Percentiles rank a stretch among this genome's conserved stretches.
phyloP scores from a whole-genome alignment of 2,888 invertebrate species.

The Theretra japonica region DNA sequence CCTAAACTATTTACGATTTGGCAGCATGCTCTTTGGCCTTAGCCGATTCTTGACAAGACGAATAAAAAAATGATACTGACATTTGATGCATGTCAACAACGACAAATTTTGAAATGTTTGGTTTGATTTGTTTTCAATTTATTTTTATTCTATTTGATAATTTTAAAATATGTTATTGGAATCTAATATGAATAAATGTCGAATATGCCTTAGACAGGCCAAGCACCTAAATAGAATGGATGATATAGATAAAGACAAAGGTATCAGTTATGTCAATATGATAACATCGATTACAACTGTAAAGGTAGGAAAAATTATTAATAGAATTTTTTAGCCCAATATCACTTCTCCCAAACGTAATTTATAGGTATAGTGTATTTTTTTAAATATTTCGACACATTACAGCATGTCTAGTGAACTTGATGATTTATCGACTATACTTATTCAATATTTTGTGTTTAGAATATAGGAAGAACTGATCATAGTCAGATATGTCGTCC shows the following conservation, averaged over 20 bases:
- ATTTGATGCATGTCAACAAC: no score
- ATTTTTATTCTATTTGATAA: background rate
- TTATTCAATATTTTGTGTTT: slow-evolving; percentile 43
- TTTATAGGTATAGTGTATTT: no score
- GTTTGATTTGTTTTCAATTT: background rate
- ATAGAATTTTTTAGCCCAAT: no score
- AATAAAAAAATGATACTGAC: no score
- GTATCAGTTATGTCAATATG: slow-evolving; percentile 56
- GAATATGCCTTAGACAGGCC: slow-evolving; percentile 57
- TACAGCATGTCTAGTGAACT: no score
- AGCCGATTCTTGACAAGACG: no score
- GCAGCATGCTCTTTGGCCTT: no score
- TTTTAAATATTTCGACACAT: no score
- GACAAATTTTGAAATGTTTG: no score
- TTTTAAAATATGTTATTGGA: background rate
- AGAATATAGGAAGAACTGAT: slow-evolving; percentile 41
- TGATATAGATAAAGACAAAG: slow-evolving; percentile 43
- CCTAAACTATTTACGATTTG: no score
- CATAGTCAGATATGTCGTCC: slow-evolving; percentile 57
- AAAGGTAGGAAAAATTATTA: slow-evolving; percentile 48
- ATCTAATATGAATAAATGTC: slow-evolving; percentile 56
- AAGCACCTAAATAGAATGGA: slow-evolving; percentile 53
- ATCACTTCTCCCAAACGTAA: no score
- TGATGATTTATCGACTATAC: no score
- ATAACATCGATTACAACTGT: slow-evolving; percentile 55